Conservation (phyloP, 2,113 vertebrate genomes). For the Phyllopteryx taeniolatus region DNA sequence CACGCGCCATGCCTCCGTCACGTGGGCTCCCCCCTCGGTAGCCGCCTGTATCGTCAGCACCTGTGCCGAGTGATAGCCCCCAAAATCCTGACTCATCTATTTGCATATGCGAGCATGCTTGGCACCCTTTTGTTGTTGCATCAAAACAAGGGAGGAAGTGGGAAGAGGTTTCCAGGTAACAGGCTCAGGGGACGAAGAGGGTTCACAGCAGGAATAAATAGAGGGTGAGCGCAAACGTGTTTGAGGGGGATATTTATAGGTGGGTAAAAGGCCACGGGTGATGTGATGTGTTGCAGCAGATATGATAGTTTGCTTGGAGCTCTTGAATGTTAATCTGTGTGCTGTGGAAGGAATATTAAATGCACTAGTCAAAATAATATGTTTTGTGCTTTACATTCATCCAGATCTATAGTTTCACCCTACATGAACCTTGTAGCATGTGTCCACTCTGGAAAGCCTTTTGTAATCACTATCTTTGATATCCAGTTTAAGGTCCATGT, state of each 20-base stretch:
- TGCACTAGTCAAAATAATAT: neutral
- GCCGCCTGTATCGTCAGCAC: neutral
- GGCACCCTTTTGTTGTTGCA: neutral
- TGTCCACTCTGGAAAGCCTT: neutral
- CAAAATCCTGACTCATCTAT: slow-evolving; percentile 32
- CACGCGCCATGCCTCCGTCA: slow-evolving; percentile 18
- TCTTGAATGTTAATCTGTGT: neutral
- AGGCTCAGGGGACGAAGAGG: neutral
- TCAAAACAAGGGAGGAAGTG: neutral
- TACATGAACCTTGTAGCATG: neutral
- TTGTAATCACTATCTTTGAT: neutral
- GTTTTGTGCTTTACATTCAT: neutral
- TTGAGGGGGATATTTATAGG: slow-evolving; percentile 62
- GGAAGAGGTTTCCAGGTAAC: slow-evolving; percentile 19
- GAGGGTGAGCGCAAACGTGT: slow-evolving; percentile 18
- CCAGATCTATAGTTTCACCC: neutral
- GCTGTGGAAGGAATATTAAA: neutral
- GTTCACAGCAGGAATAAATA: neutral
- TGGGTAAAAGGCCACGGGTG: slow-evolving; percentile 65
- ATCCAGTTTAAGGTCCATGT: no score
- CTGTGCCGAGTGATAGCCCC: neutral
- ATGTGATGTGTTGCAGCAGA: slow-evolving; percentile 34
- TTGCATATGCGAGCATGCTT: slow-evolving; percentile 24
- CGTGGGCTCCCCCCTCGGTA: slow-evolving; percentile 9
- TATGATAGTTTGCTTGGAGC: slow-evolving; percentile 18